Evolutionary conservation across 1,140 invertebrate species (phyloP).

Genomic region (Choristoneura fumiferana): DNA sequence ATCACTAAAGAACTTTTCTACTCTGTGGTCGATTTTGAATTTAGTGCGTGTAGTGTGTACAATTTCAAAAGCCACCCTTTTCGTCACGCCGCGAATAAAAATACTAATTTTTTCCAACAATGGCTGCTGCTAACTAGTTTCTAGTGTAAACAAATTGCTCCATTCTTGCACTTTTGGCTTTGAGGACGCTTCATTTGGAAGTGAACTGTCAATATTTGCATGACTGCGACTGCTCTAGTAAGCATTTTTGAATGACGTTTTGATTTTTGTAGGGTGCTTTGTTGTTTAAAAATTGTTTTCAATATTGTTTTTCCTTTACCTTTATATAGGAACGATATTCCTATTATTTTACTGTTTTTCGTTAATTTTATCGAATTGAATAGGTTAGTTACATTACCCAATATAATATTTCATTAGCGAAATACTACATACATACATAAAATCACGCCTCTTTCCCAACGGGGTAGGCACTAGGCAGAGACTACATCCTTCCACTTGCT

Average conservation of each 20-base stretch:
- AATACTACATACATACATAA: too few species aligned
- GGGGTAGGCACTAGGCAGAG: too few species aligned
- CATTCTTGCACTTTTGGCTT: constrained; percentile 32
- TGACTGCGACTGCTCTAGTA: neutral
- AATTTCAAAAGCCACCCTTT: constrained; percentile 30
- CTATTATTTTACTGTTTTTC: too few species aligned
- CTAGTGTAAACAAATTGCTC: constrained; percentile 71
- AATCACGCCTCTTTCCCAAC: too few species aligned
- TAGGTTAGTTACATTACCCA: too few species aligned
- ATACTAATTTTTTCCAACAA: constrained; percentile 66
- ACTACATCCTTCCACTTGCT: too few species aligned
- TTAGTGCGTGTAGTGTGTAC: constrained; percentile 13
- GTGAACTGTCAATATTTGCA: neutral
- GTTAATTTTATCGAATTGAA: too few species aligned
- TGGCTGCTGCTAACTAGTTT: constrained; percentile 61
- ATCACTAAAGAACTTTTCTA: constrained; percentile 16
- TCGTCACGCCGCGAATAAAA: constrained; percentile 50
- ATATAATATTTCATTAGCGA: too few species aligned
- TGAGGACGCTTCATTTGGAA: neutral
- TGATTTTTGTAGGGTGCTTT: neutral
- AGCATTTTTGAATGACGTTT: constrained; percentile 4
- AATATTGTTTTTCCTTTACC: neutral
- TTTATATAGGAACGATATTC: too few species aligned
- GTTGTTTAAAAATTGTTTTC: neutral
- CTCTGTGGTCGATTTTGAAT: constrained; percentile 26